Conservation (phyloP, 2,797 vertebrate species). For the Bradypodion ventrale region DNA sequence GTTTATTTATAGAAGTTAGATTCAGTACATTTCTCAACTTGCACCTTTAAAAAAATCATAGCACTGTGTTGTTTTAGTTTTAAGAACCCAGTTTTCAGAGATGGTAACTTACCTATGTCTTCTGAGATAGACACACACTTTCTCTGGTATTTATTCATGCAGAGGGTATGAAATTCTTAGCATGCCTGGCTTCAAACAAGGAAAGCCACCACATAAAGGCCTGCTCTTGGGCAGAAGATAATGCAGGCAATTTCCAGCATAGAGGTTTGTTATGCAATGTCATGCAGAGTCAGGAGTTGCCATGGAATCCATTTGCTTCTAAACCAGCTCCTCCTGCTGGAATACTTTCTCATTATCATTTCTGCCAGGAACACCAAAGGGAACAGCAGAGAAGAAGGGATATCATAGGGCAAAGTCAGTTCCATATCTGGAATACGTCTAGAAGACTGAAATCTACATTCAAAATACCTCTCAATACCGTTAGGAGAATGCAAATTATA, state of each 20-base stretch:
- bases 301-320: slow-evolving; percentile 82
- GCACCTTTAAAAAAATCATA: background rate
- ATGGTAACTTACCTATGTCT: slow-evolving; percentile 49
- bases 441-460: slow-evolving; percentile 67
- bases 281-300: slow-evolving; percentile 83
- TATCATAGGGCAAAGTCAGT: slow-evolving; percentile 60
- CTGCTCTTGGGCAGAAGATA: slow-evolving; percentile 68
- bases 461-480: slow-evolving; percentile 52
- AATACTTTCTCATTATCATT: slow-evolving; percentile 81
- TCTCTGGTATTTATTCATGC: slow-evolving; percentile 63
- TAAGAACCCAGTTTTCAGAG: slow-evolving; percentile 42
- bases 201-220: slow-evolving; percentile 67
- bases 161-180: slow-evolving; percentile 14
- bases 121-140: slow-evolving; percentile 23
- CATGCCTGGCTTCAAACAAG: slow-evolving; percentile 69
- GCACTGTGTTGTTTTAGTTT: background rate
- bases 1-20: background rate
- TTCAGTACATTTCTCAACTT: slow-evolving; percentile 47
- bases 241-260: slow-evolving; percentile 76
- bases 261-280: slow-evolving; percentile 78
- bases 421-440: slow-evolving; percentile 53
- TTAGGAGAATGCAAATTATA: slow-evolving; percentile 41
- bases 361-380: slow-evolving; percentile 63
- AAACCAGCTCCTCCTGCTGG: slow-evolving; percentile 81
- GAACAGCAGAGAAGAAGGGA: slow-evolving; percentile 53